A percentile compares a stretch with the other conserved stretches of the same genome.
Conservation (phyloP, 2,888 invertebrate species). For the Thymelicus lineola region DNA sequence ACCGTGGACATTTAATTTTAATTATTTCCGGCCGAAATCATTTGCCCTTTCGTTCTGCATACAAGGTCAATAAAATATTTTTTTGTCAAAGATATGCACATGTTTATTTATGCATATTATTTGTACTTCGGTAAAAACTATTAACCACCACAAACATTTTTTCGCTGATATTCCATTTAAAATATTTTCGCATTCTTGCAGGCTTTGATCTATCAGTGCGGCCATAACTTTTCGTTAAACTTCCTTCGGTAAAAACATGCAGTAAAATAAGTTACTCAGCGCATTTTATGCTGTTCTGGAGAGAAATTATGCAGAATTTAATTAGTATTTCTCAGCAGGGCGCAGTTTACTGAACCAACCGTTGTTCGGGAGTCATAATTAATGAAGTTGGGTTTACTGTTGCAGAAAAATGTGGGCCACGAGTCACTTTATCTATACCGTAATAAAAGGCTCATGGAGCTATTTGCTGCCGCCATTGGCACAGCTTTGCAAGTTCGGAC, state of each 20-base stretch:
- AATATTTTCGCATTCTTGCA: background rate
- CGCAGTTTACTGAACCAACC: slow-evolving; percentile 37
- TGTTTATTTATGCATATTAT: no score
- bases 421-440: slow-evolving; percentile 20
- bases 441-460: background rate
- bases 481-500: background rate
- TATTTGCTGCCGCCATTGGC: background rate
- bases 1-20: no score
- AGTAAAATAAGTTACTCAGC: slow-evolving; percentile 28
- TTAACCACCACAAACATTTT: no score
- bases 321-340: slow-evolving; percentile 42
- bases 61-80: no score
- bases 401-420: slow-evolving; percentile 31
- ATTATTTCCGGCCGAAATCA: no score
- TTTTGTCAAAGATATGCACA: no score
- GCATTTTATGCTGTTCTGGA: slow-evolving; percentile 41
- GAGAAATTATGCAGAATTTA: slow-evolving; percentile 45
- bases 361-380: slow-evolving; percentile 36
- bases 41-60: no score
- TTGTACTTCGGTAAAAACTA: no score
- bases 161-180: no score
- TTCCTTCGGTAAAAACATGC: slow-evolving; percentile 34
- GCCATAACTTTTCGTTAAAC: slow-evolving; percentile 11
- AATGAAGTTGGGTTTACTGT: slow-evolving; percentile 34
- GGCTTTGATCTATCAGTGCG: slow-evolving; percentile 12